A percentile compares a stretch with the other conserved stretches of the same genome.
phyloP scores from a whole-genome alignment of 2,113 vertebrate species.

The Lasiurus cinereus region DNA sequence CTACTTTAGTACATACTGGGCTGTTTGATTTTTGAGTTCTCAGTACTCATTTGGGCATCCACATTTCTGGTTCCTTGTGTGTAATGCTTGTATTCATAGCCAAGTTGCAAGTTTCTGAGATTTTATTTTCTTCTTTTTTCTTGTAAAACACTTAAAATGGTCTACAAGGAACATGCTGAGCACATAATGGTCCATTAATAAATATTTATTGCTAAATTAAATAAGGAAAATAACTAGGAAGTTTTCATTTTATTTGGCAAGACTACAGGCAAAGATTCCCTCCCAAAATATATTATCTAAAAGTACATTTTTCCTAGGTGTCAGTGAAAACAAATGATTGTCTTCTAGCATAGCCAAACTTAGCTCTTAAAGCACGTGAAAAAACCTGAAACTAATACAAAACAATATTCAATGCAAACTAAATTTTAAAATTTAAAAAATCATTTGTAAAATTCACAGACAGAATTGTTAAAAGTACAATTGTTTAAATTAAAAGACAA shows the following conservation, averaged over 20 bases:
- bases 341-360: conserved; percentile 2
- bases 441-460: neutral
- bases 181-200: conserved; percentile 36
- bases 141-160: conserved; percentile 47
- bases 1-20: neutral
- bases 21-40: conserved; percentile 1
- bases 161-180: conserved; percentile 16
- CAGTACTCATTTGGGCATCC: neutral
- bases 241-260: neutral
- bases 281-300: conserved; percentile 11
- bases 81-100: neutral
- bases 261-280: conserved; percentile 1
- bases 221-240: conserved; percentile 55
- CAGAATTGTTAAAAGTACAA: conserved; percentile 28
- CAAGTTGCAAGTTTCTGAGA: neutral
- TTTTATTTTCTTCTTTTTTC: neutral
- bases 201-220: conserved; percentile 64
- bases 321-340: conserved; percentile 17
- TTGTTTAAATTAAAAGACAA: conserved; percentile 35
- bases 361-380: neutral
- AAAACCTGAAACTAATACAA: conserved; percentile 21
- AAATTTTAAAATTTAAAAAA: neutral
- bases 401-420: neutral
- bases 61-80: neutral
- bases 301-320: conserved; percentile 17